Conservation (phyloP, 2,888 invertebrate genomes). For the Apamea monoglypha region DNA sequence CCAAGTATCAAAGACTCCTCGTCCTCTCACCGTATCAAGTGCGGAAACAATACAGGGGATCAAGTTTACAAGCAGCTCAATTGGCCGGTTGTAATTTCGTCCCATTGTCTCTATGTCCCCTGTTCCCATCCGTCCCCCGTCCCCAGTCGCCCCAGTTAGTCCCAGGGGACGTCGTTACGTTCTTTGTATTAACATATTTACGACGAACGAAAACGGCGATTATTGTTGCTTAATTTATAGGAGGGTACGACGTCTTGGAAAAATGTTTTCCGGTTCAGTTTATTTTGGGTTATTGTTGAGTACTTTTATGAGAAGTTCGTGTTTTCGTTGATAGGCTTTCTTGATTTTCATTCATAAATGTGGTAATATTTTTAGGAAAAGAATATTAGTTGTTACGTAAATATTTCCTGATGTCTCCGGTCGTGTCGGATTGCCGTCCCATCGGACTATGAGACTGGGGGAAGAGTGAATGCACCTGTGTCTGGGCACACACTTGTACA, state of each 20-base stretch:
- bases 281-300: conserved; percentile 18
- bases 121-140: conserved; percentile 70
- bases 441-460: neutral
- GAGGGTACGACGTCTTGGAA: conserved; percentile 54
- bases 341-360: neutral
- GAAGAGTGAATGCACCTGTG: neutral
- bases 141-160: conserved; percentile 67
- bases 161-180: conserved; percentile 82
- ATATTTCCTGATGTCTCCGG: neutral
- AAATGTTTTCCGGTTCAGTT: conserved; percentile 35
- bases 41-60: conserved; percentile 89
- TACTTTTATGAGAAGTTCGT: neutral
- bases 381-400: neutral
- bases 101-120: conserved; percentile 86
- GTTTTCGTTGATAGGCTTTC: conserved; percentile 5
- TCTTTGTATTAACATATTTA: conserved; percentile 83
- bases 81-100: conserved; percentile 89
- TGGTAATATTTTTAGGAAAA: neutral
- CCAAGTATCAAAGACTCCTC: conserved; percentile 76
- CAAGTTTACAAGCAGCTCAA: conserved; percentile 88
- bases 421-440: neutral
- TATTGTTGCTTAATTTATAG: conserved; percentile 77
- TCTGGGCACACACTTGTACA: neutral
- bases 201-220: conserved; percentile 76
- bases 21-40: conserved; percentile 73